Evolutionary conservation across 2,113 vertebrate genomes (phyloP).

Genomic region (Phylloscopus whistleri): DNA sequence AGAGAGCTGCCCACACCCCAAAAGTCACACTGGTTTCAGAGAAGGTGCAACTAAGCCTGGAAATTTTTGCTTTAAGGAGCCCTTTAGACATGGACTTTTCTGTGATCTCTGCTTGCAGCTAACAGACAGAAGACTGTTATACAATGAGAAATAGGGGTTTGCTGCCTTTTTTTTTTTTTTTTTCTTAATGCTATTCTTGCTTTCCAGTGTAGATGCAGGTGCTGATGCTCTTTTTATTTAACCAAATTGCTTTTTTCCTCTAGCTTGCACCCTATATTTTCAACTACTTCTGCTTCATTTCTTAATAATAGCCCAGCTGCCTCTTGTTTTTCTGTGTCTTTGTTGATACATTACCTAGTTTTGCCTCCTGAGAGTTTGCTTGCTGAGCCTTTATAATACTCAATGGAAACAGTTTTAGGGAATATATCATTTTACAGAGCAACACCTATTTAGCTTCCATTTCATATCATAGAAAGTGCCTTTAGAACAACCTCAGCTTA

Average conservation of each 20-base stretch:
- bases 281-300: background rate
- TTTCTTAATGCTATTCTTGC: background rate
- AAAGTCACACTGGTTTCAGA: background rate
- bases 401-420: slow-evolving; percentile 6
- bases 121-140: background rate
- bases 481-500: background rate
- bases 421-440: slow-evolving; percentile 22
- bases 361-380: slow-evolving; percentile 28
- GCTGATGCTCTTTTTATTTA: slow-evolving; percentile 2
- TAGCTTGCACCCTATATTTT: background rate
- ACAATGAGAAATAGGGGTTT: background rate
- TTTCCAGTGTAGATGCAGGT: background rate
- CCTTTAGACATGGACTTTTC: background rate
- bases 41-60: background rate
- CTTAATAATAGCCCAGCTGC: slow-evolving; percentile 29
- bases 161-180: background rate
- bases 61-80: background rate
- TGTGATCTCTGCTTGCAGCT: background rate
- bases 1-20: background rate
- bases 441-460: slow-evolving; percentile 30
- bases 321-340: slow-evolving; percentile 21
- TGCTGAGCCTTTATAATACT: slow-evolving; percentile 21
- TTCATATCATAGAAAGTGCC: background rate
- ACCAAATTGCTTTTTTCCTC: background rate
- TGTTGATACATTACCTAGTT: slow-evolving; percentile 44